phyloP scores from a whole-genome alignment of 2,888 invertebrate genomes.

The Lymantria monacha region DNA sequence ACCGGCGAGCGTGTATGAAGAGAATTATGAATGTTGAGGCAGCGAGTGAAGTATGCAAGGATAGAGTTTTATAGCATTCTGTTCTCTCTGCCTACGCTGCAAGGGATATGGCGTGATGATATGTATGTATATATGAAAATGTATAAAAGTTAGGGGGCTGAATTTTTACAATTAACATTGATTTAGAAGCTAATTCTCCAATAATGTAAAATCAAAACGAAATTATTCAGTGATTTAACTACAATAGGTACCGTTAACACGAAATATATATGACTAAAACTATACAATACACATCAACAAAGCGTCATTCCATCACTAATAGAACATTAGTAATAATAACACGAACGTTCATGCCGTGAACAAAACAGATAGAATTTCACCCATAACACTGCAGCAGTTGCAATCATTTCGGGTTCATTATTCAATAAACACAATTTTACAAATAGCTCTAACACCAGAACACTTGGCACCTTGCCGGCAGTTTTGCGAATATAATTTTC shows the following conservation, averaged over 20 bases:
- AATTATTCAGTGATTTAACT: not conserved
- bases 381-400: not conserved
- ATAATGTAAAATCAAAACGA: too few relatives aligned
- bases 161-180: too few relatives aligned
- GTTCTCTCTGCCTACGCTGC: too few relatives aligned
- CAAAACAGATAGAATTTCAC: not conserved
- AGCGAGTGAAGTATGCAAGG: too few relatives aligned
- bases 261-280: not conserved
- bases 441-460: slow-evolving; percentile 17
- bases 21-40: too few relatives aligned
- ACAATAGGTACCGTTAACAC: not conserved
- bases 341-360: not conserved
- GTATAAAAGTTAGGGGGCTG: too few relatives aligned
- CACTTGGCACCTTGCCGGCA: slow-evolving; percentile 27
- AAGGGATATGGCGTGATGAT: too few relatives aligned
- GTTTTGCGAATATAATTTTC: slow-evolving; percentile 10
- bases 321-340: too few relatives aligned
- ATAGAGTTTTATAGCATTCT: too few relatives aligned
- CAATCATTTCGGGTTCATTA: slow-evolving; percentile 16
- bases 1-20: too few relatives aligned
- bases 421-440: slow-evolving; percentile 20
- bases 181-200: too few relatives aligned
- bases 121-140: too few relatives aligned
- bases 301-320: slow-evolving; percentile 2
- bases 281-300: not conserved